phyloP scores from a whole-genome alignment of 2,888 invertebrate genomes.

The Plagiodera versicolora region DNA sequence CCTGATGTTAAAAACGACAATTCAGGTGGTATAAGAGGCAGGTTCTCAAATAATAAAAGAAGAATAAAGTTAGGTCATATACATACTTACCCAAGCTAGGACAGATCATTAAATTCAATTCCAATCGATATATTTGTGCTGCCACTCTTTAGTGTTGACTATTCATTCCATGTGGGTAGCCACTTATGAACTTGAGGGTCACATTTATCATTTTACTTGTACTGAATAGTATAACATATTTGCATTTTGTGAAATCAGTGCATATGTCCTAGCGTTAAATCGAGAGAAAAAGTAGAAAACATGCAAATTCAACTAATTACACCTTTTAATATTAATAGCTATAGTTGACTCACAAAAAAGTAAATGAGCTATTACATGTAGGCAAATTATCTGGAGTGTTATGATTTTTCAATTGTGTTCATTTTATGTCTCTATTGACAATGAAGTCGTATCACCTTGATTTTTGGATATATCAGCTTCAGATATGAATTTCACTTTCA shows the following conservation, averaged over 20 bases:
- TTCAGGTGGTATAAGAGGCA: too few relatives aligned
- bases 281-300: conserved; percentile 10
- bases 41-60: too few relatives aligned
- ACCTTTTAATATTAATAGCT: background rate
- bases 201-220: conserved; percentile 33
- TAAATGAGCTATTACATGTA: background rate
- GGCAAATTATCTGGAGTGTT: too few relatives aligned
- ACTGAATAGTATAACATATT: conserved; percentile 15
- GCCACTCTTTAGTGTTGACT: conserved; percentile 19
- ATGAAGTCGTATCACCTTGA: too few relatives aligned
- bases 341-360: background rate
- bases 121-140: background rate
- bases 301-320: background rate
- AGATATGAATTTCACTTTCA: too few relatives aligned
- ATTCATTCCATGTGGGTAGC: conserved; percentile 32
- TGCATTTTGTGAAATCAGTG: conserved; percentile 20
- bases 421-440: too few relatives aligned
- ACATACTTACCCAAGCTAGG: too few relatives aligned
- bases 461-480: too few relatives aligned
- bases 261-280: conserved; percentile 14
- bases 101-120: background rate
- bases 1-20: too few relatives aligned
- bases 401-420: too few relatives aligned
- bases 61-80: too few relatives aligned
- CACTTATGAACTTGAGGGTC: conserved; percentile 29